Percentiles rank a stretch among this genome's conserved stretches.
Evolutionary conservation across 1,140 invertebrate genomes (phyloP).

Genomic region (Ceratina japonica): DNA sequence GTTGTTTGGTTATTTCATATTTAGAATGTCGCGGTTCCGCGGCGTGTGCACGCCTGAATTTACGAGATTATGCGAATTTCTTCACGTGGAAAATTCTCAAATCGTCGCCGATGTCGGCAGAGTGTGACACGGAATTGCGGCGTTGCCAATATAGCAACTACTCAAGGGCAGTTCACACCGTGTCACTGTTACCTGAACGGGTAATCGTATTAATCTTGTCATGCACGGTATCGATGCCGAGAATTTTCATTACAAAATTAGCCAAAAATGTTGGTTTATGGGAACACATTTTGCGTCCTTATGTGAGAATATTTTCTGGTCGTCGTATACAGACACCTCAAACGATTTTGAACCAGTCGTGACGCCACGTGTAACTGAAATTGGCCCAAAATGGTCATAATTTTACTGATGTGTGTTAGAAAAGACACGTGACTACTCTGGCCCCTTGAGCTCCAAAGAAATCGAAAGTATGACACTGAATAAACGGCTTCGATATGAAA

Average conservation of each 20-base stretch:
- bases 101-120: slow-evolving; percentile 50
- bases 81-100: slow-evolving; percentile 56
- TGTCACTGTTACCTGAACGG: slow-evolving; percentile 64
- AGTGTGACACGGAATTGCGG: slow-evolving; percentile 60
- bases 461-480: too few species aligned
- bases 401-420: too few species aligned
- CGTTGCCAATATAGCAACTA: slow-evolving; percentile 54
- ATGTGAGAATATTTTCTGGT: too few species aligned
- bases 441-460: too few species aligned
- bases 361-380: too few species aligned
- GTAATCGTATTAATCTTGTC: slow-evolving; percentile 59
- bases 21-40: not conserved
- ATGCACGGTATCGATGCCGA: slow-evolving; percentile 39
- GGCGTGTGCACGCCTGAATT: slow-evolving; percentile 14
- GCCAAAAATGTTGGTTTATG: too few species aligned
- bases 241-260: not conserved
- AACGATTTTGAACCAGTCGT: too few species aligned
- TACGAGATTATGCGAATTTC: slow-evolving; percentile 51
- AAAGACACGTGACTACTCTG: too few species aligned
- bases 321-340: too few species aligned
- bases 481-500: too few species aligned
- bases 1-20: slow-evolving; percentile 1
- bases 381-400: too few species aligned
- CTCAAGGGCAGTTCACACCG: slow-evolving; percentile 64
- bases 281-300: too few species aligned